phyloP scores from a whole-genome alignment of 1,140 invertebrate species.

The Papilio dardanus region DNA sequence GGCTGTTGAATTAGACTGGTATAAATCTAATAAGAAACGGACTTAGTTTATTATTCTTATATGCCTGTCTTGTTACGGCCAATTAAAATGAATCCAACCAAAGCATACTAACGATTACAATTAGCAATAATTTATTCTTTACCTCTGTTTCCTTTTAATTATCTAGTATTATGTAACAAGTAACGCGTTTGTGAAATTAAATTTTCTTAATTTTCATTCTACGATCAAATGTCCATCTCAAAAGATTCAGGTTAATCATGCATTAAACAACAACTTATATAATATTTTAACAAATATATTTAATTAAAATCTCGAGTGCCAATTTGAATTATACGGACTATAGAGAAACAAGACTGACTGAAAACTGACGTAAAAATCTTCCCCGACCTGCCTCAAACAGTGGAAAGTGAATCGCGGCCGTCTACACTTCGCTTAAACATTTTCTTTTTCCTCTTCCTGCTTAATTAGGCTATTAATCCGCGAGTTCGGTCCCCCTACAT shows the following conservation, averaged over 20 bases:
- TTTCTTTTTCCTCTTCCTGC: conserved; percentile 62
- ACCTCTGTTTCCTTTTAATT: too few relatives aligned
- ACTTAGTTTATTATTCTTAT: neutral
- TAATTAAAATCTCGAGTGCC: conserved; percentile 36
- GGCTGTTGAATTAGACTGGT: conserved; percentile 46
- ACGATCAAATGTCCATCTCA: too few relatives aligned
- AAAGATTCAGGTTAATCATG: too few relatives aligned
- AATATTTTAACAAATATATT: neutral
- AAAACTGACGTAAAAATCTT: conserved; percentile 80
- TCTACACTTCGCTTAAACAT: conserved; percentile 43
- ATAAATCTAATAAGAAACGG: neutral
- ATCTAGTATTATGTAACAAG: too few relatives aligned
- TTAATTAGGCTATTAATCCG: conserved; percentile 77
- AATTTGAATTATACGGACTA: conserved; percentile 50
- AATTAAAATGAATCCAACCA: neutral
- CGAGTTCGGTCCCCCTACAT: neutral
- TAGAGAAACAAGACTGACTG: conserved; percentile 57
- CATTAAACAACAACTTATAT: too few relatives aligned
- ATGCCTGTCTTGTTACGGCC: neutral
- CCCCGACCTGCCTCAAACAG: conserved; percentile 74
- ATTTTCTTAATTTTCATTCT: too few relatives aligned
- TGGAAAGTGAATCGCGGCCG: conserved; percentile 56
- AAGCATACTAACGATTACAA: neutral
- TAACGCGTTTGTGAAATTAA: too few relatives aligned
- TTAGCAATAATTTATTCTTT: neutral